Evolutionary conservation across 2,113 vertebrate species (phyloP).

Genomic region (Hippolais icterina): DNA sequence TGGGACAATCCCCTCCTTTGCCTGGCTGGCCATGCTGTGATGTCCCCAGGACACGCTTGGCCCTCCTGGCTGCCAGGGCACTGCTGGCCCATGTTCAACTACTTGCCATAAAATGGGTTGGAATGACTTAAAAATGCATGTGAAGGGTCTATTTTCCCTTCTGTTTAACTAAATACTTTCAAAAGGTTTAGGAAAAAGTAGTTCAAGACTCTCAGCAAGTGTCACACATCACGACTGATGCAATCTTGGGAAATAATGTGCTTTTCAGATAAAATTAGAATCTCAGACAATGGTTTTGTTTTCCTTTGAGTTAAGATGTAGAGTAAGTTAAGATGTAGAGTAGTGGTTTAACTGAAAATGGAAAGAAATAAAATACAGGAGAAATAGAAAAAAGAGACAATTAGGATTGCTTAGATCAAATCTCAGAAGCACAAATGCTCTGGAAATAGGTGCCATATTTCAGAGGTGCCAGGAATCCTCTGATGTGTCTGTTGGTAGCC

Average conservation of each 20-base stretch:
- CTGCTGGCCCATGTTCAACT: not conserved
- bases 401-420: not conserved
- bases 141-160: not conserved
- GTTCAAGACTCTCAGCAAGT: not conserved
- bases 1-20: not conserved
- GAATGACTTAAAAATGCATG: not conserved
- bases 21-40: accelerated
- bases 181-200: not conserved
- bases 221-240: not conserved
- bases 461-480: not conserved
- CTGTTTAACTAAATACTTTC: not conserved
- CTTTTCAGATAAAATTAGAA: not conserved
- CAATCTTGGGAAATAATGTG: not conserved
- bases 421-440: not conserved
- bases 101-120: not conserved
- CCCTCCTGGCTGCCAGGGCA: not conserved
- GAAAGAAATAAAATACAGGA: not conserved
- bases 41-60: accelerated
- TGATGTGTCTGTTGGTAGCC: accelerated
- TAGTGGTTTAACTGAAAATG: not conserved
- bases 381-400: not conserved
- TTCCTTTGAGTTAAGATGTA: not conserved
- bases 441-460: not conserved
- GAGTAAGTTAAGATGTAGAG: not conserved
- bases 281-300: not conserved